Conservation (phyloP, 1,140 invertebrate genomes). For the Heliconius himera region DNA sequence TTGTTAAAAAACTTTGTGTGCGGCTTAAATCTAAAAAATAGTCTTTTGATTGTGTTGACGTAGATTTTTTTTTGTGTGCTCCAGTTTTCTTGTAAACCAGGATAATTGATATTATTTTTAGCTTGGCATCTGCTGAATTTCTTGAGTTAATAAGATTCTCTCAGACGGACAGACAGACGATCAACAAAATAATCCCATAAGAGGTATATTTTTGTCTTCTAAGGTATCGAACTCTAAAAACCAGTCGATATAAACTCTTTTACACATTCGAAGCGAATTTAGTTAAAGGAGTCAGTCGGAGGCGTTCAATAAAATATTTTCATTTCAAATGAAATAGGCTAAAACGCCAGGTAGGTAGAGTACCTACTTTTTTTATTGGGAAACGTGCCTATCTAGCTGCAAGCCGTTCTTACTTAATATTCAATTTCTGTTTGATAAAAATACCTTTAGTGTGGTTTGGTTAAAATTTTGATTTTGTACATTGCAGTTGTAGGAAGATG, state of each 20-base stretch:
- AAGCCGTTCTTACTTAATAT: background rate
- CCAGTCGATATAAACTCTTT: background rate
- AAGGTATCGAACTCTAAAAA: background rate
- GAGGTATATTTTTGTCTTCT: too few relatives aligned
- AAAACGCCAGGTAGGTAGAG: slow-evolving; percentile 2
- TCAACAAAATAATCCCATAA: too few relatives aligned
- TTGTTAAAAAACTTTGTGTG: too few relatives aligned
- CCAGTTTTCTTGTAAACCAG: too few relatives aligned
- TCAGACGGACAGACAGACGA: too few relatives aligned
- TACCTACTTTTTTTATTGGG: background rate
- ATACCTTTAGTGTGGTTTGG: background rate
- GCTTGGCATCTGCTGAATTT: background rate
- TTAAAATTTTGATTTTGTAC: too few relatives aligned
- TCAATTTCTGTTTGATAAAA: slow-evolving; percentile 6
- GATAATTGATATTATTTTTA: too few relatives aligned
- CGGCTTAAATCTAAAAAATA: too few relatives aligned
- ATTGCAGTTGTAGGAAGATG: too few relatives aligned
- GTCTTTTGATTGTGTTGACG: too few relatives aligned
- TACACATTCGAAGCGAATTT: background rate
- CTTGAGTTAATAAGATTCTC: background rate
- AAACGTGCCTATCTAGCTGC: slow-evolving; percentile 9
- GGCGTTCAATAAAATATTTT: slow-evolving; percentile 10
- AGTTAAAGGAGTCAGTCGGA: slow-evolving; percentile 1
- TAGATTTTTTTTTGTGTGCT: too few relatives aligned
- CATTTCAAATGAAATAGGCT: background rate